These are phyloP conservation scores for Hypomesus transpacificus DNA, from an alignment of 2,113 vertebrate species.

Conservation along the genomic window DNA sequence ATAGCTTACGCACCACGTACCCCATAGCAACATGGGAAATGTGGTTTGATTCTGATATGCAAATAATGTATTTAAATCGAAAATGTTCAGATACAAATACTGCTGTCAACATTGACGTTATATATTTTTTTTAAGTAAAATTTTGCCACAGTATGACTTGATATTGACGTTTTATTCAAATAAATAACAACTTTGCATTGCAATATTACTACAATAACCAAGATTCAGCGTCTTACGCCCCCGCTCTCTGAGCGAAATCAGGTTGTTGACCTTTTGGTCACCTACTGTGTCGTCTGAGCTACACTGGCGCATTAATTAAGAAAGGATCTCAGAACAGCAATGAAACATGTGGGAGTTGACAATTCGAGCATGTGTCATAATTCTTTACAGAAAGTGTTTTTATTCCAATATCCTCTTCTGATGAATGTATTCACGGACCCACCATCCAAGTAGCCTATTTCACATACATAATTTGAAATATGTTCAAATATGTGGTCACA, in stretches of 20 bases:
- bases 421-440: too few relatives aligned
- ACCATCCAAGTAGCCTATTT: too few relatives aligned
- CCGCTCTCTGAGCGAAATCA: not conserved
- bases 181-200: not conserved
- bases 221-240: not conserved
- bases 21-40: constrained; percentile 45
- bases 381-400: too few relatives aligned
- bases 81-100: not conserved
- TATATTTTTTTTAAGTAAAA: not conserved
- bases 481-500: too few relatives aligned
- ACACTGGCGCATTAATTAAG: not conserved
- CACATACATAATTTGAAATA: too few relatives aligned
- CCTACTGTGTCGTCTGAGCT: not conserved
- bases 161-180: too few relatives aligned
- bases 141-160: too few relatives aligned
- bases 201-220: not conserved
- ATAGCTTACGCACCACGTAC: not conserved
- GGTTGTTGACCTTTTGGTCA: constrained; percentile 4
- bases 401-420: too few relatives aligned
- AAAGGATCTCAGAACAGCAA: too few relatives aligned
- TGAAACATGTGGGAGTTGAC: too few relatives aligned
- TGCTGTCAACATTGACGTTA: not conserved
- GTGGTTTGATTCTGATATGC: constrained; percentile 23
- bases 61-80: not conserved
- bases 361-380: too few relatives aligned